A percentile compares a stretch with the other conserved stretches of the same genome.
Evolutionary conservation across 2,797 vertebrate species (phyloP).

Genomic region (Botia kubotai): DNA sequence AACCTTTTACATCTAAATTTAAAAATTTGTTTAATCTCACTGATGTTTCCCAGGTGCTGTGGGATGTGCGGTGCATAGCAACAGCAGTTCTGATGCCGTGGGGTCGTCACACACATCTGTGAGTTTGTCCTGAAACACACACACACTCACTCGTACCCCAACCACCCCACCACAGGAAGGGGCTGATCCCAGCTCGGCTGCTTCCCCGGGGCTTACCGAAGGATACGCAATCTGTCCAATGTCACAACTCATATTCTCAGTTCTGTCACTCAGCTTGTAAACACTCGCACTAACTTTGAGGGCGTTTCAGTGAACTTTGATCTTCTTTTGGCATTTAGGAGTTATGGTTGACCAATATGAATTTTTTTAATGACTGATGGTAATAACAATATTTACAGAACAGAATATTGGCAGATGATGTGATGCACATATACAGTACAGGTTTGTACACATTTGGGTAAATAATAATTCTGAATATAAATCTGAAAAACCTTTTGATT

Average conservation of each 20-base stretch:
- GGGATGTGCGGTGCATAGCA: constrained; percentile 74
- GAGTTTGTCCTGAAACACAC: constrained; percentile 53
- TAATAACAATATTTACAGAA: background rate
- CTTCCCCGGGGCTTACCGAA: constrained; percentile 45
- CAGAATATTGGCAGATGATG: background rate
- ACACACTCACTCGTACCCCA: constrained; percentile 35
- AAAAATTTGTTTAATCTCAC: constrained; percentile 22
- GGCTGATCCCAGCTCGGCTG: constrained; percentile 46
- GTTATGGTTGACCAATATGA: background rate
- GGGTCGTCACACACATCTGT: constrained; percentile 65
- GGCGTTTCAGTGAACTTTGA: constrained; percentile 23
- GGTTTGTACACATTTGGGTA: too few species aligned
- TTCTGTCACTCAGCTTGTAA: constrained; percentile 48
- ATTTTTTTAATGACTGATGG: background rate
- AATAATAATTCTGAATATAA: too few species aligned
- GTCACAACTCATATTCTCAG: constrained; percentile 56
- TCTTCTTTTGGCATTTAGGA: constrained; percentile 3
- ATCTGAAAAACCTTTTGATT: too few species aligned
- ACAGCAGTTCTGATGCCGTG: constrained; percentile 73
- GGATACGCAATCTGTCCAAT: constrained; percentile 62
- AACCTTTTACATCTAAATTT: constrained; percentile 49
- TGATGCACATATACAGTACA: background rate
- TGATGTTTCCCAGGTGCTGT: constrained; percentile 69
- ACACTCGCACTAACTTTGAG: constrained; percentile 23
- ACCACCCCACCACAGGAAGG: constrained; percentile 40